Percentiles rank a stretch among this genome's conserved stretches.
phyloP scores from a whole-genome alignment of 2,888 invertebrate genomes.

The Sylvicola fuscatus region DNA sequence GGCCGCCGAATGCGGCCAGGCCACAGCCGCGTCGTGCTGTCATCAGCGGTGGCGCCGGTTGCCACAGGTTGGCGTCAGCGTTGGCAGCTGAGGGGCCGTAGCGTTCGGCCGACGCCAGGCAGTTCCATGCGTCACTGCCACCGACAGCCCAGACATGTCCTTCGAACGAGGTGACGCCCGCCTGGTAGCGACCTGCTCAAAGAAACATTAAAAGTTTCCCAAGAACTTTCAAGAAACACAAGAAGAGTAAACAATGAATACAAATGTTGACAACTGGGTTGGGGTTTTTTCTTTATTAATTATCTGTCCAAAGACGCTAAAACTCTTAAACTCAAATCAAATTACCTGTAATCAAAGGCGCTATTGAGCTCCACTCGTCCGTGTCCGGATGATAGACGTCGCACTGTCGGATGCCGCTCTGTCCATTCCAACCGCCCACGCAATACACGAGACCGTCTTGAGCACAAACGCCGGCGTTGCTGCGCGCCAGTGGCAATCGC shows the following conservation, averaged over 20 bases:
- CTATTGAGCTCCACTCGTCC: slow-evolving; percentile 43
- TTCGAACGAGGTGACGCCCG: slow-evolving; percentile 46
- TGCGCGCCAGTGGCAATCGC: slow-evolving; percentile 37
- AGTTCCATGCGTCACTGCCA: slow-evolving; percentile 79
- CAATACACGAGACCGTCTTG: slow-evolving; percentile 46
- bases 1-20: slow-evolving; percentile 43
- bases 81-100: slow-evolving; percentile 32
- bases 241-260: neutral
- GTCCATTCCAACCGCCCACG: slow-evolving; percentile 62
- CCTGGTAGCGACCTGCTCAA: slow-evolving; percentile 46
- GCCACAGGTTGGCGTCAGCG: slow-evolving; percentile 25
- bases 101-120: slow-evolving; percentile 45
- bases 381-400: slow-evolving; percentile 43
- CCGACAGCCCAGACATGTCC: slow-evolving; percentile 59
- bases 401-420: slow-evolving; percentile 46
- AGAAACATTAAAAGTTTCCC: slow-evolving; percentile 2
- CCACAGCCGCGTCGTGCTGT: slow-evolving; percentile 56
- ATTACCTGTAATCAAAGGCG: slow-evolving; percentile 41
- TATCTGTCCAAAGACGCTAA: neutral
- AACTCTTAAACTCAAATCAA: slow-evolving; percentile 10
- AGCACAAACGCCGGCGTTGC: slow-evolving; percentile 47
- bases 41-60: slow-evolving; percentile 34
- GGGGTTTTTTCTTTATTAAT: too few relatives aligned
- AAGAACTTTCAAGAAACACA: neutral
- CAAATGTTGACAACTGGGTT: too few relatives aligned